Percentiles rank a stretch among this genome's conserved stretches.
Conservation (phyloP, 2,797 vertebrate genomes). For the Cyprinodon diabolis region DNA sequence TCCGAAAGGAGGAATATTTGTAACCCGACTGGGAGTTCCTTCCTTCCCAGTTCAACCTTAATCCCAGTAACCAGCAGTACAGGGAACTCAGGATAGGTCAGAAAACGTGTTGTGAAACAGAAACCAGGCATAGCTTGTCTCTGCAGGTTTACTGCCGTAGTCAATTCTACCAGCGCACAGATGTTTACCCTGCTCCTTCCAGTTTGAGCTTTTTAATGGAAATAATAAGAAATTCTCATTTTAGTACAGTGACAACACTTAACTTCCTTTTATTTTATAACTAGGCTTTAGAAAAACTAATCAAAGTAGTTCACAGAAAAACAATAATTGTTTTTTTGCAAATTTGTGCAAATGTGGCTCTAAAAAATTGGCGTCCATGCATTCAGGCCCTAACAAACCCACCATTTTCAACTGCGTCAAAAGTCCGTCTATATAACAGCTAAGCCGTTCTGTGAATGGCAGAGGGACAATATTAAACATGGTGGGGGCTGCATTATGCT, state of each 20-base stretch:
- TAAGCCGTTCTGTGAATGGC: no score
- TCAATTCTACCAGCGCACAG: constrained; percentile 1
- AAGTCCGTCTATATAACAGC: no score
- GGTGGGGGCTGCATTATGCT: no score
- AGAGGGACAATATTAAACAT: no score
- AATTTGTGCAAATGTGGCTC: no score
- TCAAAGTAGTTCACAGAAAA: no score
- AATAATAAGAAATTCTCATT: neutral
- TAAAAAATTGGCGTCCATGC: neutral
- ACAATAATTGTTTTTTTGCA: no score
- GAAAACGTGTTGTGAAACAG: constrained; percentile 41
- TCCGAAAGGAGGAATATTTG: no score
- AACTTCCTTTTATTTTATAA: no score
- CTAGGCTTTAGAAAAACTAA: no score
- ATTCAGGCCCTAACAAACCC: neutral
- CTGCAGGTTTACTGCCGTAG: constrained; percentile 2
- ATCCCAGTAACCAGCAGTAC: constrained; percentile 25
- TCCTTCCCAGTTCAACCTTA: neutral
- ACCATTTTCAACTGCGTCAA: no score
- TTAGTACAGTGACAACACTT: neutral
- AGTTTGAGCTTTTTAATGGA: neutral
- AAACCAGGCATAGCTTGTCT: constrained; percentile 24
- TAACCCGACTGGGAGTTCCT: constrained; percentile 1
- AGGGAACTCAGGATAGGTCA: neutral
- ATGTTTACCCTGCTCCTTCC: neutral